Percentiles rank a stretch among this genome's conserved stretches.
Evolutionary conservation across 2,797 vertebrate species (phyloP).

Genomic region (Gambusia yucatana): DNA sequence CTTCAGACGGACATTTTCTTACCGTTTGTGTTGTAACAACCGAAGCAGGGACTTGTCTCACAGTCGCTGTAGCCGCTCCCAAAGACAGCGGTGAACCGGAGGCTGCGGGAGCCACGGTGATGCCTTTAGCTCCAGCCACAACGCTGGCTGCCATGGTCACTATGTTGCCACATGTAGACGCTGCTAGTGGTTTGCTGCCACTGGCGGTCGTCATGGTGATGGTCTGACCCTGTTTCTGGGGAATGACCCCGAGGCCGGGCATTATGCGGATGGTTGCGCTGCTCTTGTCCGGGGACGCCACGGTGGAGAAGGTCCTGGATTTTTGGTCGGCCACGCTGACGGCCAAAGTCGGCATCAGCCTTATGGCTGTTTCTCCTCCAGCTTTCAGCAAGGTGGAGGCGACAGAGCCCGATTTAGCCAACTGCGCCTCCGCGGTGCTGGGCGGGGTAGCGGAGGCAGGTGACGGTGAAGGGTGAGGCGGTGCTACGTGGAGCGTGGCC

Average conservation of each 20-base stretch:
- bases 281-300: slow-evolving; percentile 87
- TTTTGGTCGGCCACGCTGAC: slow-evolving; percentile 92
- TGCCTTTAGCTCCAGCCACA: slow-evolving; percentile 85
- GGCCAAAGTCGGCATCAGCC: slow-evolving; percentile 94
- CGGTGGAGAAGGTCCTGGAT: slow-evolving; percentile 82
- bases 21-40: slow-evolving; percentile 92
- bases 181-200: slow-evolving; percentile 71
- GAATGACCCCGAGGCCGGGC: slow-evolving; percentile 93
- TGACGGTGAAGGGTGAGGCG: slow-evolving; percentile 72
- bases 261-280: slow-evolving; percentile 93
- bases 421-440: slow-evolving; percentile 77
- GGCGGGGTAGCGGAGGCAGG: slow-evolving; percentile 57
- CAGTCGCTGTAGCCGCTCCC: slow-evolving; percentile 84
- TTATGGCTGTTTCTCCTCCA: slow-evolving; percentile 85
- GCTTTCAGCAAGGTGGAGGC: slow-evolving; percentile 86
- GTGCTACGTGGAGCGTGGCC: slow-evolving; percentile 90
- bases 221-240: slow-evolving; percentile 90
- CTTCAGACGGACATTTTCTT: slow-evolving; percentile 56
- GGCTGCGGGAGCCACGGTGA: slow-evolving; percentile 84
- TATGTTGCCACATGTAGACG: slow-evolving; percentile 79
- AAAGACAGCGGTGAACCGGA: slow-evolving; percentile 85
- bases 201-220: slow-evolving; percentile 87
- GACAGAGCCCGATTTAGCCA: slow-evolving; percentile 70
- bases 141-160: slow-evolving; percentile 88
- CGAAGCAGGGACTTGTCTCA: slow-evolving; percentile 91